phyloP scores from a whole-genome alignment of 2,888 invertebrate species.

The Catocala nupta region DNA sequence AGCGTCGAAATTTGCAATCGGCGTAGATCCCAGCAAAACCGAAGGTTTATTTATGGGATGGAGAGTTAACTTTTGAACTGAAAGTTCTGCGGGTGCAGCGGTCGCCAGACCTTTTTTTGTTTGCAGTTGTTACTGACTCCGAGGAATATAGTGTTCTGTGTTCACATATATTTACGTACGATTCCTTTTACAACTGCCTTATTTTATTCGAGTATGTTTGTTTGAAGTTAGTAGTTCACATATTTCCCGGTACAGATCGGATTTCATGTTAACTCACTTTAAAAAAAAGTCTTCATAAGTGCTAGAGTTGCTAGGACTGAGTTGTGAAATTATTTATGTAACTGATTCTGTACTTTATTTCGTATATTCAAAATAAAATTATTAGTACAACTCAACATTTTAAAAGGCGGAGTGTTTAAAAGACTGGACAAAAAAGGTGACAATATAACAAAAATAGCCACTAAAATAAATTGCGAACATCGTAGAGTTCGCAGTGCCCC shows the following conservation, averaged over 20 bases:
- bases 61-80: constrained; percentile 80
- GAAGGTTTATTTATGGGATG: constrained; percentile 85
- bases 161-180: constrained; percentile 64
- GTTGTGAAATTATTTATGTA: too few species aligned
- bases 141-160: constrained; percentile 66
- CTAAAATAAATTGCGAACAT: constrained; percentile 63
- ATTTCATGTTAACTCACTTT: constrained; percentile 7
- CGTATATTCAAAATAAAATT: constrained; percentile 18
- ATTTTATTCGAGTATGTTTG: constrained; percentile 52
- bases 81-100: constrained; percentile 80
- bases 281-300: neutral
- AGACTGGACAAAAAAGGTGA: constrained; percentile 59
- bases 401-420: constrained; percentile 20
- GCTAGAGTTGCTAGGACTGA: too few species aligned
- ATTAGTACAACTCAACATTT: constrained; percentile 27
- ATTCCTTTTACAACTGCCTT: constrained; percentile 52
- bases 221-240: constrained; percentile 47
- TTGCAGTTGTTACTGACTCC: constrained; percentile 65
- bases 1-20: constrained; percentile 84
- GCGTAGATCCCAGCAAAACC: constrained; percentile 82
- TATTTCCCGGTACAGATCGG: constrained; percentile 22
- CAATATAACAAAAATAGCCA: constrained; percentile 44
- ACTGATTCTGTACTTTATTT: neutral
- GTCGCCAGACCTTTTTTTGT: constrained; percentile 76
- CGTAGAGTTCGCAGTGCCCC: constrained; percentile 53